Evolutionary conservation across 2,797 vertebrate species (phyloP), one percentile per base, ranked within the genome.

Genomic region (Thaleichthys pacificus): DNA sequence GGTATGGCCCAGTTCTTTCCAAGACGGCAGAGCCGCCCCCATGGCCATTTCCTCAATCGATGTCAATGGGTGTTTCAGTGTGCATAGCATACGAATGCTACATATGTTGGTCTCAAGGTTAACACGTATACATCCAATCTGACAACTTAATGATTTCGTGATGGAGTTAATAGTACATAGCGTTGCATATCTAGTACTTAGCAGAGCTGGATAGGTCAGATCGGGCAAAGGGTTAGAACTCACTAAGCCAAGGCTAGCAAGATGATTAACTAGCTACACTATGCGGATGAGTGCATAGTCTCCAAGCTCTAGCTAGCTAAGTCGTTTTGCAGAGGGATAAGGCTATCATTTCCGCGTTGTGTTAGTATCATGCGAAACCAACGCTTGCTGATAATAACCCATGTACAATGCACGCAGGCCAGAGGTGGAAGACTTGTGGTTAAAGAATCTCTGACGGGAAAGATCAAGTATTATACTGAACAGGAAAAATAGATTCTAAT

Each of bases 1-100:
- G 70, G 24, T 26, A 28, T 57, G 88, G 64, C 84, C 83, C 77
- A 85, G 85, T 87, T 85, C 51, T 56, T n/a, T n/a, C 19, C 51
- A 84, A 62, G 42, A 61, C 82, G 54, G 28, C 82, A 85, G 86
- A 85, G 85, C 85, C 64, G 3, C 2, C 65, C 57, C 67, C 57
- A 42, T 51, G 24, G 49, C 35, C 54, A 12, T 77, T 82, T 75
- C 66, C 76, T 38, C 22, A 61, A 63, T 73, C 71, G 64, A 69
- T 54, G 42, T 66, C 3, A 26, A 67, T 68, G 57, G 30, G 22
- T 66, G 47, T 49, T 67, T 11, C 49, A 17, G 14, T 30, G 26
- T 54, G 12, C 24, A 19, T n/a, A 14, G 30, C 19, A 22, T 63
- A 42, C 22, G 5, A 51, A 12, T 26, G 65, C 24, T 21, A 49